Evolutionary conservation across 2,888 invertebrate genomes (phyloP).

Genomic region (Eupithecia tripunctaria): DNA sequence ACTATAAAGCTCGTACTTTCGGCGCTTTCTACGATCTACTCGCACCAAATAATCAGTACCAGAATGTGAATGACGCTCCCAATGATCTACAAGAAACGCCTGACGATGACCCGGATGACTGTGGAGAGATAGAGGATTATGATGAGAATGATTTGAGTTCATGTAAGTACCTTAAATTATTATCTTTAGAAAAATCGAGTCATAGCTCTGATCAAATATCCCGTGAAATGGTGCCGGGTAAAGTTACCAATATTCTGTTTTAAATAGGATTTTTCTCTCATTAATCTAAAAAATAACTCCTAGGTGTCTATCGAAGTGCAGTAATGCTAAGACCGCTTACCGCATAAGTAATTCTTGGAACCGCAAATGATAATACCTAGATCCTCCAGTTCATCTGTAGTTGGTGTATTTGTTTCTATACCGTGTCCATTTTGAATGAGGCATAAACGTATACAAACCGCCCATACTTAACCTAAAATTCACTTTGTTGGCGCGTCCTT

Average conservation of each 20-base stretch:
- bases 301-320: too few species aligned
- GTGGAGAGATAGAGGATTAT: conserved; percentile 78
- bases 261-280: too few species aligned
- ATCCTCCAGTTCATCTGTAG: neutral
- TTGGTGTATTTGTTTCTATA: neutral
- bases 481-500: too few species aligned
- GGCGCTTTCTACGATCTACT: conserved; percentile 67
- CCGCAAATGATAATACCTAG: neutral
- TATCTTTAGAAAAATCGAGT: neutral
- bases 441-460: too few species aligned
- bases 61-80: conserved; percentile 46
- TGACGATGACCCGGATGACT: conserved; percentile 69
- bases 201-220: neutral
- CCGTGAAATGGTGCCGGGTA: neutral
- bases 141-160: conserved; percentile 77
- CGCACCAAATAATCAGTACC: conserved; percentile 50
- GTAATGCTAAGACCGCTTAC: too few species aligned
- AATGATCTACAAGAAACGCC: conserved; percentile 67
- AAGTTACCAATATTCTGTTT: neutral
- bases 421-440: too few species aligned
- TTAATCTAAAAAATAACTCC: neutral
- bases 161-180: conserved; percentile 54
- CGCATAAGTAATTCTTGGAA: too few species aligned
- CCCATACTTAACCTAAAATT: too few species aligned
- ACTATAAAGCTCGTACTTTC: conserved; percentile 63